A percentile compares a stretch with the other conserved stretches of the same genome.
Evolutionary conservation across 2,888 invertebrate genomes (phyloP).

Genomic region (Automeris io): DNA sequence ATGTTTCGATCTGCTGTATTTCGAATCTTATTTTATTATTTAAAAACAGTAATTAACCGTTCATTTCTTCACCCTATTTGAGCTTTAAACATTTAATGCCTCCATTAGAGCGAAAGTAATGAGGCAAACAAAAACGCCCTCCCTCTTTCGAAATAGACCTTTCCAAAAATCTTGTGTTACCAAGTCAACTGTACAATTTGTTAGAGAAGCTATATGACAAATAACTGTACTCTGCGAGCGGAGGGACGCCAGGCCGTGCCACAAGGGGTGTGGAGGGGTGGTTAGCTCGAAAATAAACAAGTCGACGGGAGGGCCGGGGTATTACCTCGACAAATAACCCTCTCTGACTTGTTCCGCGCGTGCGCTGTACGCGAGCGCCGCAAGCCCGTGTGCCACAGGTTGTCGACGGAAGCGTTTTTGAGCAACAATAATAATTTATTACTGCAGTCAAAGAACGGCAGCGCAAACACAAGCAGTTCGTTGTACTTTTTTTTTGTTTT

Average conservation of each 20-base stretch:
- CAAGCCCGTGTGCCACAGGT: background rate
- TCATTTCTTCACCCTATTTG: no score
- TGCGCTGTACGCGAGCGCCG: constrained; percentile 19
- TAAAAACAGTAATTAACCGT: no score
- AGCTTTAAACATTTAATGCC: no score
- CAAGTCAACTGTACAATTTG: constrained; percentile 4
- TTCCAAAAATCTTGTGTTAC: constrained; percentile 13
- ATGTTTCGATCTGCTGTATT: no score
- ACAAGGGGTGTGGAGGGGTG: constrained; percentile 6
- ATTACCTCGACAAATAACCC: constrained; percentile 23
- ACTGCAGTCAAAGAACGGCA: no score
- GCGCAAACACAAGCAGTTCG: no score
- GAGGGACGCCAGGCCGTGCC: background rate
- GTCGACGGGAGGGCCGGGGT: constrained; percentile 21
- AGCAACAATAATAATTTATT: background rate
- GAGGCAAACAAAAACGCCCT: background rate
- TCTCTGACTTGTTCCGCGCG: constrained; percentile 20
- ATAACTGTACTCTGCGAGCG: constrained; percentile 13
- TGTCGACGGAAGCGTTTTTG: constrained; percentile 1
- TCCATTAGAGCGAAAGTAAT: no score
- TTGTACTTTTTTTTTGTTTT: no score
- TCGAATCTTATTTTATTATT: no score
- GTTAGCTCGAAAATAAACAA: constrained; percentile 31
- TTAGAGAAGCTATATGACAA: constrained; percentile 18
- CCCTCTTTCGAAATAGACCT: background rate